Conservation (phyloP, 53 echinoderm and acorn worm genomes). For the Echinarachnius parma region DNA sequence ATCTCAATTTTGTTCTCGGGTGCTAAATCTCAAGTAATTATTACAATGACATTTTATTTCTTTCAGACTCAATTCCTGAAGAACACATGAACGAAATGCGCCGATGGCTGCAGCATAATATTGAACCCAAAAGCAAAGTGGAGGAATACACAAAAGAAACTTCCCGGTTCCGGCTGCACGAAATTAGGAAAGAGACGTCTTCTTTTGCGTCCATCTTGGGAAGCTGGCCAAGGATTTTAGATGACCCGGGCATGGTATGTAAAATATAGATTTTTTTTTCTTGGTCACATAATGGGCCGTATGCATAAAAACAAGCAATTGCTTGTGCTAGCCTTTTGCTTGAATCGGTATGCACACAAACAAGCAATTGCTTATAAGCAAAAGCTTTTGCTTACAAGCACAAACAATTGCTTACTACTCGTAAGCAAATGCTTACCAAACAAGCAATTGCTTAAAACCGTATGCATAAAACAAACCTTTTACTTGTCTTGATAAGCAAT, state of each 20-base stretch:
- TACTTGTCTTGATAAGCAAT: no score
- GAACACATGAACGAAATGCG: conserved; percentile 26
- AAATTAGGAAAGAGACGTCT: conserved; percentile 21
- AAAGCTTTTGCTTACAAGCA: no score
- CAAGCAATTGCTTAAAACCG: no score
- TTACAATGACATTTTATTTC: conserved; percentile 21
- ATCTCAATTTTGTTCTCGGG: conserved; percentile 30
- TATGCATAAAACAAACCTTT: no score
- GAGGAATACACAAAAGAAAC: conserved; percentile 45
- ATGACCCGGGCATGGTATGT: conserved; percentile 53
- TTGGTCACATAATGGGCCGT: no score
- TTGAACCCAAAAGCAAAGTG: conserved; percentile 40
- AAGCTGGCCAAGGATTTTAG: conserved; percentile 42
- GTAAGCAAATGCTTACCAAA: no score
- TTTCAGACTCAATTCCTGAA: conserved; percentile 47
- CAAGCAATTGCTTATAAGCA: no score
- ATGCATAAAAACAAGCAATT: no score
- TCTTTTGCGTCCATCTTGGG: conserved; percentile 20
- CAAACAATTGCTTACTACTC: no score
- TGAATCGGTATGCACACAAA: no score
- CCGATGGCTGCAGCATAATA: conserved; percentile 49
- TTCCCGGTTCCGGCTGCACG: conserved; percentile 26
- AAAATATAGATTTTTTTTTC: conserved; percentile 17
- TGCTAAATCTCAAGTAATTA: conserved; percentile 31
- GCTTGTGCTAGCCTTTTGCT: no score